Evolutionary conservation across 2,888 invertebrate species (phyloP).

Genomic region (Brassicogethes aeneus): DNA sequence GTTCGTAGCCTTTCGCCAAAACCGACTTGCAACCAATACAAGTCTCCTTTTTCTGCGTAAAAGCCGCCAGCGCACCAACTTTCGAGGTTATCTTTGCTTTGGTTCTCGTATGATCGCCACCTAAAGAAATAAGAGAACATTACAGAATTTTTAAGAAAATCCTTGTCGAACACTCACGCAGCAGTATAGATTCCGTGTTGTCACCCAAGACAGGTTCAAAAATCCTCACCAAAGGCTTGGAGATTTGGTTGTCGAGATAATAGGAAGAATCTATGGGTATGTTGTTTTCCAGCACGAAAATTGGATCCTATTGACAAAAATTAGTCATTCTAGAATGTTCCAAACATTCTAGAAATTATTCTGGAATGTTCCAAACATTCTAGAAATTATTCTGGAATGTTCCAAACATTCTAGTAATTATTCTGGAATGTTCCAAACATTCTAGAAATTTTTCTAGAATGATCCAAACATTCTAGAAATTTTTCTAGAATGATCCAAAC

Average conservation of each 20-base stretch:
- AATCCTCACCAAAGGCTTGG: constrained; percentile 92
- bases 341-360: no score
- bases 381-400: no score
- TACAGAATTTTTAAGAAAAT: no score
- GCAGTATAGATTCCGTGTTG: constrained; percentile 86
- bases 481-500: no score
- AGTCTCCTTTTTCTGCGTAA: constrained; percentile 85
- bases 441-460: no score
- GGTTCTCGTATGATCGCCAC: constrained; percentile 93
- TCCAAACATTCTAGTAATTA: no score
- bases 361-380: no score
- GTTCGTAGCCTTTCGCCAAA: constrained; percentile 58
- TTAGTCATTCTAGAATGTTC: no score
- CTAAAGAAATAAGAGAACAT: constrained; percentile 44
- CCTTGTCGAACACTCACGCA: constrained; percentile 60
- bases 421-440: no score
- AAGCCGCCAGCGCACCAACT: constrained; percentile 88
- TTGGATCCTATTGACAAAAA: constrained; percentile 86
- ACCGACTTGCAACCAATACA: constrained; percentile 95
- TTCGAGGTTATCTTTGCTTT: constrained; percentile 90
- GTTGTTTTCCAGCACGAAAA: constrained; percentile 95
- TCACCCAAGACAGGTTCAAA: constrained; percentile 98
- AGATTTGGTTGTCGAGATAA: constrained; percentile 95
- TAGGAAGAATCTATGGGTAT: constrained; percentile 95
- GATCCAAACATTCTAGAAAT: no score